phyloP scores from a whole-genome alignment of 2,888 invertebrate species.

The Silvanus unidentatus region DNA sequence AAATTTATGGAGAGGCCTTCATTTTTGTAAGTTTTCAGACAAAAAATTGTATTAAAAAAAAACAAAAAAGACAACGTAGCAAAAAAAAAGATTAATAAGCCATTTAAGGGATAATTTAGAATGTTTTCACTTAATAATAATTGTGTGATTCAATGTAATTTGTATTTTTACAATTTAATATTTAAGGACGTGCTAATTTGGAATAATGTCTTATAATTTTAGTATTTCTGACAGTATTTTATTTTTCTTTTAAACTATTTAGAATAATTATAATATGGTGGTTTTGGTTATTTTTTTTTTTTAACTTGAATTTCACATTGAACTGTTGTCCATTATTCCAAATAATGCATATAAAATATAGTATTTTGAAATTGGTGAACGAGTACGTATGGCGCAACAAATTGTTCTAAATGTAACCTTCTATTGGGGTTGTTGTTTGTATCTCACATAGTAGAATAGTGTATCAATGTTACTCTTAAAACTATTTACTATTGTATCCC shows the following conservation, averaged over 20 bases:
- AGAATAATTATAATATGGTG: no score
- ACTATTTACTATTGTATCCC: not conserved
- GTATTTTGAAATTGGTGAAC: conserved; percentile 24
- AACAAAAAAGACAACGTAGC: conserved; percentile 12
- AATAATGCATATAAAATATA: no score
- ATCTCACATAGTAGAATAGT: conserved; percentile 32
- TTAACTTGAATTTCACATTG: no score
- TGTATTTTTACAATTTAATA: conserved; percentile 41
- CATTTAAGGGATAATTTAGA: conserved; percentile 14
- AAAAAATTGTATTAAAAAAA: no score
- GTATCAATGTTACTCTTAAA: conserved; percentile 32
- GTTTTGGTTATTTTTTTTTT: no score
- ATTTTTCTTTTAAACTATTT: no score
- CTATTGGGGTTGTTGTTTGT: conserved; percentile 27
- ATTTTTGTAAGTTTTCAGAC: conserved; percentile 26
- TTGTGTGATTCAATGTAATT: conserved; percentile 33
- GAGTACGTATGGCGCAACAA: conserved; percentile 12
- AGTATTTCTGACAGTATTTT: no score
- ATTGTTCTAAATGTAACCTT: no score
- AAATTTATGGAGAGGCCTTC: conserved; percentile 33
- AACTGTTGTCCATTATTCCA: no score
- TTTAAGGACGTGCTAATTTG: conserved; percentile 25
- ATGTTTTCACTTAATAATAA: conserved; percentile 17
- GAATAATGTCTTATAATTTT: no score
- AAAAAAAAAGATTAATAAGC: conserved; percentile 11